Evolutionary conservation across 2,888 invertebrate species (phyloP).

Genomic region (Stenichneumon culpator): DNA sequence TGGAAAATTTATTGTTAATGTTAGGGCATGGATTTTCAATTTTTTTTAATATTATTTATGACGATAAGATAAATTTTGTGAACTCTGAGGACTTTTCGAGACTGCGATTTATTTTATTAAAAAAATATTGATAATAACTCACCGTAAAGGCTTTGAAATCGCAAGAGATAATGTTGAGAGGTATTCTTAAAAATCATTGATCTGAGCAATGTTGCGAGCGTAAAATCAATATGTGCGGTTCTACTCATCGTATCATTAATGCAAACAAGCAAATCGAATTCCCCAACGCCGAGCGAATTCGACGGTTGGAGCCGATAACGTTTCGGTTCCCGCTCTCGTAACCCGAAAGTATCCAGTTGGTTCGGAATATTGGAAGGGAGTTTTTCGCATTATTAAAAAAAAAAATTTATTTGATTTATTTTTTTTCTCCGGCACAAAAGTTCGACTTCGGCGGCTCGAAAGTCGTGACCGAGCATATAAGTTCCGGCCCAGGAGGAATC

Average conservation of each 20-base stretch:
- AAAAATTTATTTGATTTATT: conserved; percentile 14
- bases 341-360: conserved; percentile 19
- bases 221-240: conserved; percentile 68
- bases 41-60: too few species aligned
- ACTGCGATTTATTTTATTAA: too few species aligned
- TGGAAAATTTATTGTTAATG: background rate
- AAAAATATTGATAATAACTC: too few species aligned
- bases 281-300: conserved; percentile 61
- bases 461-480: conserved; percentile 62
- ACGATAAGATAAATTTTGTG: too few species aligned
- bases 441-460: conserved; percentile 44
- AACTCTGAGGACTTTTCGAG: too few species aligned
- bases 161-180: too few species aligned
- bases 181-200: too few species aligned
- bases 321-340: conserved; percentile 21
- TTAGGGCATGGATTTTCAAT: too few species aligned
- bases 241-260: conserved; percentile 67
- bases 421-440: conserved; percentile 45
- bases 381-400: too few species aligned
- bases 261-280: conserved; percentile 69
- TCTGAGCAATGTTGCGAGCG: conserved; percentile 49
- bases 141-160: too few species aligned
- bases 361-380: conserved; percentile 37
- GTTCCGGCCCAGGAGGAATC: conserved; percentile 48
- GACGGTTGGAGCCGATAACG: conserved; percentile 61